These are phyloP conservation scores for Pinna nobilis DNA, from an alignment of 1,140 invertebrate genomes.

Conservation along the genomic window DNA sequence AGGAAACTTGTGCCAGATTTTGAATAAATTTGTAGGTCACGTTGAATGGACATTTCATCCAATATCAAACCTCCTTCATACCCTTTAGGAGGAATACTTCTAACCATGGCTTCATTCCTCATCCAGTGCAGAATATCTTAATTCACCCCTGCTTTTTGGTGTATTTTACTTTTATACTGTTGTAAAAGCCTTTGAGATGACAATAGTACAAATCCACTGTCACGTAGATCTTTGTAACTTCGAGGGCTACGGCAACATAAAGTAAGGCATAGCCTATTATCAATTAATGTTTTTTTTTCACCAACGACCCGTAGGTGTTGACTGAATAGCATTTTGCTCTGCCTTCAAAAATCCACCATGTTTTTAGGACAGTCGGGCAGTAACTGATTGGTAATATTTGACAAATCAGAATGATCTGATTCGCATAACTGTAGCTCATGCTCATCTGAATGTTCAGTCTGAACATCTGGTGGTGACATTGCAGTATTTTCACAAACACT, in stretches of 20 bases:
- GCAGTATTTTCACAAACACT: neutral
- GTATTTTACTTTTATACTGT: constrained; percentile 32
- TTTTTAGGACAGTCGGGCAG: neutral
- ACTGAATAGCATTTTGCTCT: neutral
- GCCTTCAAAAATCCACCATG: constrained; percentile 3
- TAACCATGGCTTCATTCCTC: constrained; percentile 26
- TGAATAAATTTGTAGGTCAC: constrained; percentile 23
- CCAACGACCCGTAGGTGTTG: constrained; percentile 31
- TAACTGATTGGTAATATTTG: neutral
- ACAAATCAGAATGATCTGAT: constrained; percentile 8
- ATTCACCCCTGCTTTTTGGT: constrained; percentile 33
- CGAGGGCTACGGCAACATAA: constrained; percentile 37
- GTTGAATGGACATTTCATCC: constrained; percentile 45
- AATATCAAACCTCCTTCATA: constrained; percentile 38
- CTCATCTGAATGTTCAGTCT: neutral
- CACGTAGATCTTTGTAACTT: constrained; percentile 21
- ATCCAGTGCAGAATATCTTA: constrained; percentile 37
- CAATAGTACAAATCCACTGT: constrained; percentile 33
- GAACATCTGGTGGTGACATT: neutral
- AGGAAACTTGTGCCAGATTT: constrained; percentile 1
- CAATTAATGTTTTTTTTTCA: constrained; percentile 35
- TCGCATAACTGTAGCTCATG: neutral
- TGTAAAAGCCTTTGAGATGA: constrained; percentile 29
- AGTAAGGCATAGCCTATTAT: constrained; percentile 27
- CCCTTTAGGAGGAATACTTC: constrained; percentile 11